Evolutionary conservation across 2,888 invertebrate species (phyloP), one percentile per base, ranked within the genome.

Genomic region (Meganola albula): DNA sequence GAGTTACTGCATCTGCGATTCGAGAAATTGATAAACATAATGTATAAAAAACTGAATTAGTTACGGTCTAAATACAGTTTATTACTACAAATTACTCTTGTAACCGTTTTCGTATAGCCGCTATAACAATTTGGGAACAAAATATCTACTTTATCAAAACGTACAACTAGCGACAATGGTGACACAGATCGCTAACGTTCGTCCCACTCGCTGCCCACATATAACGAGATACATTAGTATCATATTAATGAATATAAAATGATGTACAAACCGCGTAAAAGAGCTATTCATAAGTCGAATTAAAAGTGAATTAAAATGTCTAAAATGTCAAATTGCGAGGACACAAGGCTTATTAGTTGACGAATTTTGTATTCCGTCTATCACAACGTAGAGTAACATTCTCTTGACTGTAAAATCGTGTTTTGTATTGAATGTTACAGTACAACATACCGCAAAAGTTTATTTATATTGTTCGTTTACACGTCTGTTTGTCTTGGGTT

Each of bases 291-390:
- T 76, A 73, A 74, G 58, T 70, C 60, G 66, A 72, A 83, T 83
- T 80, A 82, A 76, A 80, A 73, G 63, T 68, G 62, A 73, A 80
- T 84, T 83, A 79, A 75, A 80, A 75, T 67, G 74, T 77, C 79
- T 77, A 73, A 83, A 80, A 82, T 75, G 75, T 79, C 79, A 74
- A 82, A 82, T 77, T 74, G 74, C 72, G 72, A 74, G 78, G 73
- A 75, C 73, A 63, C 61, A 60, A 63, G 58, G 72, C 70, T 68
- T 76, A 74, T 76, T 79, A 78, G 64, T 3, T 58, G 59, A 55
- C 54, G 54, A 53, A 60, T 63, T 57, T 60, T 43, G 40, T 44
- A 31, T 42, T 44, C 48, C 40, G 38, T 9, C 50, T 40, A 28
- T 76, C 35, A 76, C 58, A 79, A 55, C 56, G 60, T 35, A 13